A percentile compares a stretch with the other conserved stretches of the same genome.
Conservation (phyloP, 2,797 vertebrate genomes). For the Phataginus tetradactyla region DNA sequence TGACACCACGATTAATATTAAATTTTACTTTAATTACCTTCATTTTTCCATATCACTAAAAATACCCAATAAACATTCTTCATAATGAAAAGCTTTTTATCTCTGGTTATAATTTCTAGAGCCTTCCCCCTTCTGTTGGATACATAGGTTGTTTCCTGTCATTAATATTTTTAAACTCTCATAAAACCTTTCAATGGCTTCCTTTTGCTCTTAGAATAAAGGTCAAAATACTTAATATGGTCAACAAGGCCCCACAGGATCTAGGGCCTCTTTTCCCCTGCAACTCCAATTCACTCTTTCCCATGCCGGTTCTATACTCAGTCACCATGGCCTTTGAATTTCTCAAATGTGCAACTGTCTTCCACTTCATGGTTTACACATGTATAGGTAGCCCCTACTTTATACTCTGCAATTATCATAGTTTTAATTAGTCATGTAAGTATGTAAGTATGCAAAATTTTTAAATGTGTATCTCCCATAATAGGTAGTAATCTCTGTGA, state of each 20-base stretch:
- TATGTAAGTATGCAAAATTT: not conserved
- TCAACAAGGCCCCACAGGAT: not conserved
- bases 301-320: not conserved
- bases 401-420: not conserved
- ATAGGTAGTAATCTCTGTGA: not conserved
- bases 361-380: not conserved
- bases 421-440: not conserved
- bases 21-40: not conserved
- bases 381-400: not conserved
- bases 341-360: not conserved
- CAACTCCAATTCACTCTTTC: not conserved
- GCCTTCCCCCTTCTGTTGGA: not conserved
- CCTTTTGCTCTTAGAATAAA: not conserved
- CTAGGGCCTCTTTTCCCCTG: not conserved
- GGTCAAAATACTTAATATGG: not conserved
- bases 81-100: not conserved
- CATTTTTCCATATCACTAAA: not conserved
- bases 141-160: not conserved
- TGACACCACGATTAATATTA: not conserved
- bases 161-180: not conserved
- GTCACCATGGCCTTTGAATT: not conserved
- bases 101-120: slow-evolving; percentile 36
- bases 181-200: not conserved
- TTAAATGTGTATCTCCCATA: not conserved
- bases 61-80: not conserved